These are phyloP conservation scores for Sympetrum striolatum DNA, from an alignment of 2,888 invertebrate genomes.

Conservation along the genomic window DNA sequence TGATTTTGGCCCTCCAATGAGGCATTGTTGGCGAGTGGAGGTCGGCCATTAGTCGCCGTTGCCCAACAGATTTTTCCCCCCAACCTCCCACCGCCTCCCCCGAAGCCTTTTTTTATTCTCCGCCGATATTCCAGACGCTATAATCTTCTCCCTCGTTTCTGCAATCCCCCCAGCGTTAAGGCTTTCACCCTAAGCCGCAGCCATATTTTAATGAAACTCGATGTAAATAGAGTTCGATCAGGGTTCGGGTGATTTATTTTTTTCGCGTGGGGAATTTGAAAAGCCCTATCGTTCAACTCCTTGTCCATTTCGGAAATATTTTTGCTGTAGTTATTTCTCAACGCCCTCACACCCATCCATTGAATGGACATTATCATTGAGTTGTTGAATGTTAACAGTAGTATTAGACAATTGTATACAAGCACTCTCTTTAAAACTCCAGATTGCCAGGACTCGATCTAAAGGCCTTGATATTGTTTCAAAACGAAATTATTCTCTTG, in stretches of 20 bases:
- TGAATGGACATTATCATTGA: no score
- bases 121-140: neutral
- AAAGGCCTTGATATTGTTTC: no score
- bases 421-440: no score
- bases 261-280: neutral
- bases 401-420: no score
- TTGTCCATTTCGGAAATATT: no score
- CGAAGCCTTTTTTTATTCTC: neutral
- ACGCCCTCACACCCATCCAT: no score
- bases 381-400: no score
- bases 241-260: neutral
- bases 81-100: neutral
- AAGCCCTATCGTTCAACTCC: neutral
- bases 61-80: conserved; percentile 5
- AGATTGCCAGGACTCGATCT: no score
- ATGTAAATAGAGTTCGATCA: neutral
- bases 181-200: neutral
- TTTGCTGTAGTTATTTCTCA: no score
- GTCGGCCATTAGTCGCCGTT: conserved; percentile 41
- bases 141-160: neutral
- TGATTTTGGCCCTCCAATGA: conserved; percentile 39
- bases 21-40: conserved; percentile 39
- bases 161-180: neutral
- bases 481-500: no score
- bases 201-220: neutral